phyloP scores from a whole-genome alignment of 2,888 invertebrate genomes.

The Cheilosia scutellata region DNA sequence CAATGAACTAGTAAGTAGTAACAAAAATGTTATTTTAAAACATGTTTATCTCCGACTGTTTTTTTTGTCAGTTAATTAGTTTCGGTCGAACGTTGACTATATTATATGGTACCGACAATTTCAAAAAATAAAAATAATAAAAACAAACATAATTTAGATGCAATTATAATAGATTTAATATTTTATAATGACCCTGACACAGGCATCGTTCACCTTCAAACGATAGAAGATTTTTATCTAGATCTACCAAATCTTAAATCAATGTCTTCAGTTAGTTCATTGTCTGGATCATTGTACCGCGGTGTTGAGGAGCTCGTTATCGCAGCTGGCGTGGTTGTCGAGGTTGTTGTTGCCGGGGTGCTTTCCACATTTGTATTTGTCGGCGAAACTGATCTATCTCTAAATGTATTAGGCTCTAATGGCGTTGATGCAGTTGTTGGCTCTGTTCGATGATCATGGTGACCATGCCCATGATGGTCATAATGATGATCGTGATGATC shows the following conservation, averaged over 20 bases:
- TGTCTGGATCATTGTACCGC: constrained; percentile 24
- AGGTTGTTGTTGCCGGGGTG: neutral
- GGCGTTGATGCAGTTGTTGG: neutral
- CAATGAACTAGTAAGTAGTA: too few species aligned
- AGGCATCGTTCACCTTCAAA: neutral
- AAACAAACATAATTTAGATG: too few species aligned
- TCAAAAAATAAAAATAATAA: too few species aligned
- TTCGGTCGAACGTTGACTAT: too few species aligned
- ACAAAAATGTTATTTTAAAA: too few species aligned
- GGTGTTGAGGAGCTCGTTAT: constrained; percentile 24
- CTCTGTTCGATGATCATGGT: neutral
- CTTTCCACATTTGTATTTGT: neutral
- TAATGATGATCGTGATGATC: constrained; percentile 2
- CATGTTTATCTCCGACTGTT: too few species aligned
- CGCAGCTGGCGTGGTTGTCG: neutral
- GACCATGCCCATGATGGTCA: neutral
- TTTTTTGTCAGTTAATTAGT: too few species aligned
- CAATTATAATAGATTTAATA: too few species aligned
- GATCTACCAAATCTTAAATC: constrained; percentile 34
- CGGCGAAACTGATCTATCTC: neutral
- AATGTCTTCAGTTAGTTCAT: constrained; percentile 50
- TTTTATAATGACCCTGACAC: too few species aligned
- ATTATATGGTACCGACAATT: too few species aligned
- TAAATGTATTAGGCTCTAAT: neutral
- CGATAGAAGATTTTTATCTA: neutral